Evolutionary conservation across 2,888 invertebrate species (phyloP).

Genomic region (Chrysomela aeneicollis): DNA sequence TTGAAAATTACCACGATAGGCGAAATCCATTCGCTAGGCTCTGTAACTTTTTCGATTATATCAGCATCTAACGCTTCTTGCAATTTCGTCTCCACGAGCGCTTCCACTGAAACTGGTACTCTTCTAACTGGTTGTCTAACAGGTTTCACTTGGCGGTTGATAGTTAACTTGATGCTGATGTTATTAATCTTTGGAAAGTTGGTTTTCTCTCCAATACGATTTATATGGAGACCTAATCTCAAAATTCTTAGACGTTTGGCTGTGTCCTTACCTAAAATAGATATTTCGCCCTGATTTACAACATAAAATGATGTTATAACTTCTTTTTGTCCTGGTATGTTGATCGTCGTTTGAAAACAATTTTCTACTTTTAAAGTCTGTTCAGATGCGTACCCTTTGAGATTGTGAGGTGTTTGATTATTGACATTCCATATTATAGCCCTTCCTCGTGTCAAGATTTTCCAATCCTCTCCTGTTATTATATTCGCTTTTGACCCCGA

Average conservation of each 20-base stretch:
- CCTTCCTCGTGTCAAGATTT: slow-evolving; percentile 19
- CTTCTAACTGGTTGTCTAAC: slow-evolving; percentile 19
- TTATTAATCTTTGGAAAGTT: slow-evolving; percentile 41
- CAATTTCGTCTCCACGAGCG: slow-evolving; percentile 33
- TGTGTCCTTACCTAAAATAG: slow-evolving; percentile 40
- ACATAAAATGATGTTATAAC: slow-evolving; percentile 37
- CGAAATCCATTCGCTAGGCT: slow-evolving; percentile 52
- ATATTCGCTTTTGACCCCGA: slow-evolving; percentile 40
- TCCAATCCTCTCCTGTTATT: slow-evolving; percentile 37
- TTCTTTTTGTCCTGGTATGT: too few relatives aligned
- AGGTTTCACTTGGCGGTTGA: slow-evolving; percentile 24
- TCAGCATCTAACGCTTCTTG: slow-evolving; percentile 40
- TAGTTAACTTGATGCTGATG: slow-evolving; percentile 30
- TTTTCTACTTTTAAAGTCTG: too few relatives aligned
- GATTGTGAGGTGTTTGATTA: not conserved
- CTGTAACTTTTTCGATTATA: slow-evolving; percentile 52
- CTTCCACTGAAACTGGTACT: slow-evolving; percentile 30
- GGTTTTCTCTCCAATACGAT: slow-evolving; percentile 12
- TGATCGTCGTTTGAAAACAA: too few relatives aligned
- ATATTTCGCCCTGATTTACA: slow-evolving; percentile 32
- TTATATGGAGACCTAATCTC: slow-evolving; percentile 36
- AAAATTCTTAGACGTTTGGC: slow-evolving; percentile 39
- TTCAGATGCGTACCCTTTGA: too few relatives aligned
- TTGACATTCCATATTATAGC: slow-evolving; percentile 30
- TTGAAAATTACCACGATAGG: slow-evolving; percentile 50